Base-by-base conservation (phyloP, 2,113 vertebrate species). In the Orientallactaga bullata region DNA sequence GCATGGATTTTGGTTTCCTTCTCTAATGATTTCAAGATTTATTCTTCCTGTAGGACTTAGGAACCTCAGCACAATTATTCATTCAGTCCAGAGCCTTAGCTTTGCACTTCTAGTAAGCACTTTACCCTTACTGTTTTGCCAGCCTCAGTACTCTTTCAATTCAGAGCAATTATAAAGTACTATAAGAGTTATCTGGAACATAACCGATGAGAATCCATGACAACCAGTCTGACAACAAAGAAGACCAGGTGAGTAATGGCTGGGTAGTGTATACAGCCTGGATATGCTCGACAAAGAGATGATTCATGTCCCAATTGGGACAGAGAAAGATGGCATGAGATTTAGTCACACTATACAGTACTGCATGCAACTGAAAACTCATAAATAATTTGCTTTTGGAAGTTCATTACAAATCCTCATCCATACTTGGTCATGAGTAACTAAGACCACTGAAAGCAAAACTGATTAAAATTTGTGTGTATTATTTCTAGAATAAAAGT, bases 301-400 rank as follows among this genome's bases (percentile, higher is more conserved):
- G 4, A 11, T 60, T 61, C 13, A 42, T 5, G 0, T n/a, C 11
- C 9, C 32, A n/a, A 4, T 0, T 18, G 9, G 63, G 6, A 77
- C 17, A 63, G 21, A 76, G 20, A 24, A 61, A 72, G 9, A 37
- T 6, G 55, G 8, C 11, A 39, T 21, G n/a, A 78, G 3, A 79
- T 30, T 58, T 21, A 28, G 69, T 10, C 24, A 69, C 26, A 58
- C 4, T 37, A 18, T 24, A 37, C 26, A 68, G 11, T 58, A 47
- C 18, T 39, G 18, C 17, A 66, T 68, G 11, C 37, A 79, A 58
- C 55, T 16, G 37, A 79, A 58, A 58, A 69, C 42, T 73, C 5
- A 68, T 1, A 1, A 6, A 18, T 20, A 30, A 2, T 58, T 79
- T 77, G 18, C 6, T 55, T 55, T 30, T 21, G 1, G 7, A 58